Conservation (phyloP, 1,140 invertebrate genomes). For the Drosophila littoralis region DNA sequence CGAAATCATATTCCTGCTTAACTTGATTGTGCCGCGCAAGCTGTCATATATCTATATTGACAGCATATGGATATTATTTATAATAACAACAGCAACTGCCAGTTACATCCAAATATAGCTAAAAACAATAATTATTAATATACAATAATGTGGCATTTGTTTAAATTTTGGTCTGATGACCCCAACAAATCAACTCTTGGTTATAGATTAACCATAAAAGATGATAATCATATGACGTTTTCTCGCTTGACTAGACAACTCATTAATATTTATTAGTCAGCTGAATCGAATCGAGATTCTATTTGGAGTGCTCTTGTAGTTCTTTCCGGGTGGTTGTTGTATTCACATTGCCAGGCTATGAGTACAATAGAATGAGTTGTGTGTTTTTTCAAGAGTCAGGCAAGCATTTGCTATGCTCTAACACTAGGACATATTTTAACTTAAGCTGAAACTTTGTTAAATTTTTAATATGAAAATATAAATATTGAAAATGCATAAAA, state of each 20-base stretch:
- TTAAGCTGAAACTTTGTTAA: too few species aligned
- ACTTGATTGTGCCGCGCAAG: constrained; percentile 8
- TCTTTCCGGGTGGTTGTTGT: constrained; percentile 33
- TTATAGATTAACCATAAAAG: constrained; percentile 10
- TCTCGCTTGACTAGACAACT: constrained; percentile 44
- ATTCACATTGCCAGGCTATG: not conserved
- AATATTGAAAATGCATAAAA: too few species aligned
- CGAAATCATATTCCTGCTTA: constrained; percentile 16
- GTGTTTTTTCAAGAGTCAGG: not conserved
- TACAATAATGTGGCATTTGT: constrained; percentile 3
- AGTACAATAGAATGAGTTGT: not conserved
- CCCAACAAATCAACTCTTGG: constrained; percentile 23
- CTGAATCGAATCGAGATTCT: constrained; percentile 47
- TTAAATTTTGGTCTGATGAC: constrained; percentile 24
- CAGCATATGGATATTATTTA: constrained; percentile 16
- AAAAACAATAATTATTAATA: constrained; percentile 7
- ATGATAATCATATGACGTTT: constrained; percentile 20
- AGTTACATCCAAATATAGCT: constrained; percentile 19
- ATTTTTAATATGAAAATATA: too few species aligned
- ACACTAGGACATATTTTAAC: too few species aligned
- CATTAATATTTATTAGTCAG: constrained; percentile 73
- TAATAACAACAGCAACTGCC: not conserved
- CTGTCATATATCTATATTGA: constrained; percentile 20
- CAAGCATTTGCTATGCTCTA: too few species aligned
- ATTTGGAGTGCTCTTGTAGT: constrained; percentile 13